Evolutionary conservation across 1,140 invertebrate species (phyloP).

Genomic region (Eumeta japonica): DNA sequence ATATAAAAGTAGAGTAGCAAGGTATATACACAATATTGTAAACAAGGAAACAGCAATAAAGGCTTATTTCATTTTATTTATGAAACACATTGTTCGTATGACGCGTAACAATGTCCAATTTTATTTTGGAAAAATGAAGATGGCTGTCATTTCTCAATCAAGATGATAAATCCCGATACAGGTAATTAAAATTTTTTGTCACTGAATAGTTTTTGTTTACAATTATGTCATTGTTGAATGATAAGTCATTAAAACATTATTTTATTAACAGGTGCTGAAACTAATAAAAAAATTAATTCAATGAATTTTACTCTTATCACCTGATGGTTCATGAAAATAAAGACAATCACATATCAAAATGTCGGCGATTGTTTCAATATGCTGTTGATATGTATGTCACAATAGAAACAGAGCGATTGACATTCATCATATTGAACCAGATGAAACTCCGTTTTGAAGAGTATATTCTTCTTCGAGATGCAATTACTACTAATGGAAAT

Average conservation of each 20-base stretch:
- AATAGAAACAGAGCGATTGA: too few species aligned
- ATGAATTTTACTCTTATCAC: constrained; percentile 16
- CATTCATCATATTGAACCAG: constrained; percentile 37
- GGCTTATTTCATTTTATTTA: too few species aligned
- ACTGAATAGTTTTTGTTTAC: too few species aligned
- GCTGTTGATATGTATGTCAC: too few species aligned
- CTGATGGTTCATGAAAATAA: too few species aligned
- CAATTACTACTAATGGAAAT: constrained; percentile 18
- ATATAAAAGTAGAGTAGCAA: too few species aligned
- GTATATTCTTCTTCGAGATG: constrained; percentile 31
- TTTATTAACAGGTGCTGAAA: constrained; percentile 9
- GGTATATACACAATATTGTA: too few species aligned
- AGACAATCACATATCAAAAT: constrained; percentile 18
- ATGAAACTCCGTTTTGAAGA: constrained; percentile 27
- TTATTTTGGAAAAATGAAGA: constrained; percentile 53
- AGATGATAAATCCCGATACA: constrained; percentile 28
- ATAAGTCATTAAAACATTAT: too few species aligned
- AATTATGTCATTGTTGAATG: too few species aligned
- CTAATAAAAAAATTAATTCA: constrained; percentile 7
- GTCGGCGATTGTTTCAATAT: constrained; percentile 26
- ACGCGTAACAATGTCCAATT: constrained; percentile 53
- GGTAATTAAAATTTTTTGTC: constrained; percentile 12
- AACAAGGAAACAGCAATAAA: too few species aligned
- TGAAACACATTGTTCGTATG: constrained; percentile 48
- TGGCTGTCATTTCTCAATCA: constrained; percentile 44